phyloP scores from a whole-genome alignment of 2,797 vertebrate species.

The Silurus aristotelis region DNA sequence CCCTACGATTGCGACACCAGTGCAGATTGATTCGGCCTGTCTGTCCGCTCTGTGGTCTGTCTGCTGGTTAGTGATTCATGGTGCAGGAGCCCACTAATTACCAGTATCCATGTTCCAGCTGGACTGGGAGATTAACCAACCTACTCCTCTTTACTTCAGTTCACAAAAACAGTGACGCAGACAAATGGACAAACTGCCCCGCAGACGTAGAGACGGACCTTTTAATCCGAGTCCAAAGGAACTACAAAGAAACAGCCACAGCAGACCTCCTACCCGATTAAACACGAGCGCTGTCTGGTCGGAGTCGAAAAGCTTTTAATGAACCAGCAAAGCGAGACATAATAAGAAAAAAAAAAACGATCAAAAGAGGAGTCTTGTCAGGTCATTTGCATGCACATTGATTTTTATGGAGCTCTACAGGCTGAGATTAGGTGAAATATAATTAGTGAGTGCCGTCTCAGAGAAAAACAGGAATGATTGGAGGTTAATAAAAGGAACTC shows the following conservation, averaged over 20 bases:
- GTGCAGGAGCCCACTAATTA: slow-evolving; percentile 43
- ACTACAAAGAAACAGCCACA: slow-evolving; percentile 15
- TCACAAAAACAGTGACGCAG: slow-evolving; percentile 50
- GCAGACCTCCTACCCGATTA: slow-evolving; percentile 5
- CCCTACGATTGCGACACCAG: slow-evolving; percentile 26
- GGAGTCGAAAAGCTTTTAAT: not conserved
- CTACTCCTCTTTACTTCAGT: slow-evolving; percentile 44
- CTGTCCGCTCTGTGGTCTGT: slow-evolving; percentile 43
- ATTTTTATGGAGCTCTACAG: slow-evolving; percentile 4
- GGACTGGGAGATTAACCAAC: slow-evolving; percentile 47
- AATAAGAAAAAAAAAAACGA: not conserved
- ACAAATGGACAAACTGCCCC: slow-evolving; percentile 43
- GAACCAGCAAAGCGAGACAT: not conserved
- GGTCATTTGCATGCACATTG: slow-evolving; percentile 31
- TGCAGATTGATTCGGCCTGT: slow-evolving; percentile 46
- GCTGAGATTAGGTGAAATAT: slow-evolving; percentile 20
- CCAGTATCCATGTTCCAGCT: slow-evolving; percentile 48
- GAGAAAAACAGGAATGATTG: slow-evolving; percentile 42
- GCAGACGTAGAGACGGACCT: slow-evolving; percentile 22
- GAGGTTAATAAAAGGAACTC: slow-evolving; percentile 40
- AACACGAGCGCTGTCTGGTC: not conserved
- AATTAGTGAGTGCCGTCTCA: slow-evolving; percentile 40
- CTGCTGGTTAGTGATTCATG: slow-evolving; percentile 56
- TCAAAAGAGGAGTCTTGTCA: slow-evolving; percentile 4
- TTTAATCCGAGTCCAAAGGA: slow-evolving; percentile 22